Evolutionary conservation across 1,140 invertebrate species (phyloP), one percentile per base, ranked within the genome.

Genomic region (Parasteatoda tepidariorum): DNA sequence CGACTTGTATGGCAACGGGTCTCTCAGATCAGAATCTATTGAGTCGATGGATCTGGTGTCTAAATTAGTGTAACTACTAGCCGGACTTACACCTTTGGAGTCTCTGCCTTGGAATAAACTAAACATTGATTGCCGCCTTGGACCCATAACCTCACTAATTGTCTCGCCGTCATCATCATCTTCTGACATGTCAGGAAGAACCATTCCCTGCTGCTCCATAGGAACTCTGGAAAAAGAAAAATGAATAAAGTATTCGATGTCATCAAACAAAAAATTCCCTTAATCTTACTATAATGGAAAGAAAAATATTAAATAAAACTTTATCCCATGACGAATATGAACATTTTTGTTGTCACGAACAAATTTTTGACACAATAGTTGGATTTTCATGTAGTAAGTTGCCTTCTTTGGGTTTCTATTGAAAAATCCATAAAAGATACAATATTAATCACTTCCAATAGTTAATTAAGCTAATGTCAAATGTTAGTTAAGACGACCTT

Each of bases 191-290:
- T 92, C 90, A 0, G 92, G 92, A 41, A 92, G 85, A 85, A 92
- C 92, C 90, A 92, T 91, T n/a, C 89, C 90, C 76, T 92, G 92
- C 76, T 92, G 91, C 24, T 91, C 90, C 86, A 92, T 91, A 3
- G 92, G 92, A n/a, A 92, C 91, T 71, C 92, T 92, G 85, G 0
- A 71, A 67, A 34, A 31, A 33, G 18, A 34, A 67, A 30, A 34
- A 48, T 31, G 11, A 22, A 30, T 26, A 71, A n/a, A 55, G 54
- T 76, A 22, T 28, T n/a, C n/a, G n/a, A n/a, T n/a, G n/a, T n/a
- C n/a, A n/a, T n/a, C n/a, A n/a, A n/a, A n/a, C n/a, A n/a, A n/a
- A n/a, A n/a, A n/a, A n/a, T n/a, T n/a, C n/a, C n/a, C n/a, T n/a
- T n/a, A n/a, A n/a, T n/a, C n/a, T n/a, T n/a, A n/a, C n/a, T n/a